These are phyloP conservation scores for Spisula subtruncata DNA, from an alignment of 2,888 invertebrate species.

Conservation along the genomic window DNA sequence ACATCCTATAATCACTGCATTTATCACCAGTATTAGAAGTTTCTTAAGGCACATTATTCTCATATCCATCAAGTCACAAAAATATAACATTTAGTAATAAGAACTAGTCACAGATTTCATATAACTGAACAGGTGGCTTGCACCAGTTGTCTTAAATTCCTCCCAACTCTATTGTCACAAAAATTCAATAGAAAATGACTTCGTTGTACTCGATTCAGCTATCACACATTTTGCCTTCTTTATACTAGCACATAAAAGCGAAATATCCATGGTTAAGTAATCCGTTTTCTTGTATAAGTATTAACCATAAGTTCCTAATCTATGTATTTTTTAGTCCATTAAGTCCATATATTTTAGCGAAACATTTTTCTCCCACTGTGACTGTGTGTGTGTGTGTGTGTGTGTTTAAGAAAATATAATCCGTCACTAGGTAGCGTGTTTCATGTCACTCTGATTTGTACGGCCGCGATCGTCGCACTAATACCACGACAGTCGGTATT, in stretches of 20 bases:
- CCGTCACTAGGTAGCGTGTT: not conserved
- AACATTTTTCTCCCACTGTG: not conserved
- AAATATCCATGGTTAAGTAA: not conserved
- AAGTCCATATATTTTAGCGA: conserved; percentile 3
- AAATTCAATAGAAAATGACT: not conserved
- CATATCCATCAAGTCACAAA: not conserved
- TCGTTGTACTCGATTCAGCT: not conserved
- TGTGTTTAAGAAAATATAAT: not conserved
- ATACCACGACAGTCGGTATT: not conserved
- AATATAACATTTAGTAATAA: not conserved
- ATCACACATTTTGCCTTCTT: not conserved
- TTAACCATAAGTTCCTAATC: not conserved
- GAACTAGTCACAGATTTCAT: not conserved
- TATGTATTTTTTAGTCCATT: not conserved
- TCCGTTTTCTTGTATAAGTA: not conserved
- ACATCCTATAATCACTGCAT: conserved; percentile 20
- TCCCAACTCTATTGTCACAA: not conserved
- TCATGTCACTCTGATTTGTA: conserved; percentile 1
- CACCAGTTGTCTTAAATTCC: not conserved
- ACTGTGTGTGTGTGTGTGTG: too few species aligned
- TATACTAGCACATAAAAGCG: not conserved
- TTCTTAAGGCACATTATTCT: conserved; percentile 22
- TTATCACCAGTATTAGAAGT: conserved; percentile 17
- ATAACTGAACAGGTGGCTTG: not conserved
- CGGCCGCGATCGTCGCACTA: not conserved